Percentiles rank a stretch among this genome's conserved stretches.
Conservation (phyloP, 2,888 invertebrate genomes). For the Caenorhabditis virilis region DNA sequence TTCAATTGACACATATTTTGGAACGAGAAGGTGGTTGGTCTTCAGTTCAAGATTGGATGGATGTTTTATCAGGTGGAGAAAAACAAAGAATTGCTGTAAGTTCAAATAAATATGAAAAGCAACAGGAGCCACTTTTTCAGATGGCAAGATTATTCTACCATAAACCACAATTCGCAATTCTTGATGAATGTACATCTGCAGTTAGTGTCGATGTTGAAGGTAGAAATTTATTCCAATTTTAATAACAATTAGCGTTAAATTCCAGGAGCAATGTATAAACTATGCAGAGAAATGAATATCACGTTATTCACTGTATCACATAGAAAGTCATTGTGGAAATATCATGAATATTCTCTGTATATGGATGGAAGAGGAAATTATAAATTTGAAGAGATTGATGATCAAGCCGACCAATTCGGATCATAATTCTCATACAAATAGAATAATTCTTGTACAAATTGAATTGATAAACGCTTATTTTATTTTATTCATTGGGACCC, state of each 20-base stretch:
- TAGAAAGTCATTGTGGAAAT: conserved; percentile 74
- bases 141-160: conserved; percentile 69
- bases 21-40: conserved; percentile 70
- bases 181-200: conserved; percentile 73
- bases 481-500: too few relatives aligned
- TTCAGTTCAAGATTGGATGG: conserved; percentile 84
- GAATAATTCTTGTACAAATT: too few relatives aligned
- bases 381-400: conserved; percentile 84
- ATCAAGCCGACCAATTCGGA: conserved; percentile 87
- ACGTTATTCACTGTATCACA: conserved; percentile 95
- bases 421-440: conserved; percentile 76
- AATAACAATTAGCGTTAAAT: background rate
- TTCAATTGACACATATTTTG: conserved; percentile 51
- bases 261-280: conserved; percentile 54
- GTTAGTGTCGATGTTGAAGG: conserved; percentile 73
- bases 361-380: conserved; percentile 93
- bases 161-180: conserved; percentile 71
- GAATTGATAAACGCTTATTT: too few relatives aligned
- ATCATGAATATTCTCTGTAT: conserved; percentile 80
- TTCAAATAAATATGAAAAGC: background rate
- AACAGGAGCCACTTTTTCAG: conserved; percentile 23
- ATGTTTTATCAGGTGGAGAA: conserved; percentile 72
- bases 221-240: conserved; percentile 69
- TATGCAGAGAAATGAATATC: conserved; percentile 79
- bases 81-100: conserved; percentile 74